Base-by-base conservation (phyloP, 1,140 invertebrate genomes). In the Dryas iulia region DNA sequence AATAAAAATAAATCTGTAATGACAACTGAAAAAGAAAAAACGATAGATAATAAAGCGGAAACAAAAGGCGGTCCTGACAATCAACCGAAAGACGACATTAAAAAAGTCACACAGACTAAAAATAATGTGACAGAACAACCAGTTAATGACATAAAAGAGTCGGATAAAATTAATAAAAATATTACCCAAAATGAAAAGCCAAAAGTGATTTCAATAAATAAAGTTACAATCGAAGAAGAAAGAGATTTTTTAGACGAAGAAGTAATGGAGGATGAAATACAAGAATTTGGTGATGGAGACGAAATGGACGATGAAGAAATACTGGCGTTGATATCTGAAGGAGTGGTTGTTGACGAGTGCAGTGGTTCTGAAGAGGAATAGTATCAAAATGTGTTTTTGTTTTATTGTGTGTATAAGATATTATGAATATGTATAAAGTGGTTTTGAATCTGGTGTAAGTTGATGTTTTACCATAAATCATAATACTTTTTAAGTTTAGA, bases 331-430 rank as follows among this genome's bases (percentile, higher is more conserved):
- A 78, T 90, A 66, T 84, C 85, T 14, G 74, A 76, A 21, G 85
- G 83, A 6, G 83, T 90, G 5, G 77, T 90, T 31, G 39, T 89
- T 31, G 88, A 90, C 60, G 85, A 89, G 66, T 90, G 85, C 52
- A 76, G 74, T 60, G 82, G 77, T 1, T 84, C 86, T 18, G 87
- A 87, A 23, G 78, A 77, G 10, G 82, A 87, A 47, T 81, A 64
- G 60, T 69, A 8, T 56, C 18, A 23, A 24, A 10, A 25, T n/a
- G n/a, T 25, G 33, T 3, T 11, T 39, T 39, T 39, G 3, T 24
- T 56, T 10, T 26, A n/a, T 56, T 14, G 5, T 56, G 4, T 54
- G 21, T 54, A 54, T 24, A 11, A 14, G 12, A 21, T 54, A 23
- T 7, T 54, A 12, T 56, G 6, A 21, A 6, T 39, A 47, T 21